Evolutionary conservation across 2,888 invertebrate species (phyloP), one percentile per base, ranked within the genome.

Genomic region (Conistra vaccinii): DNA sequence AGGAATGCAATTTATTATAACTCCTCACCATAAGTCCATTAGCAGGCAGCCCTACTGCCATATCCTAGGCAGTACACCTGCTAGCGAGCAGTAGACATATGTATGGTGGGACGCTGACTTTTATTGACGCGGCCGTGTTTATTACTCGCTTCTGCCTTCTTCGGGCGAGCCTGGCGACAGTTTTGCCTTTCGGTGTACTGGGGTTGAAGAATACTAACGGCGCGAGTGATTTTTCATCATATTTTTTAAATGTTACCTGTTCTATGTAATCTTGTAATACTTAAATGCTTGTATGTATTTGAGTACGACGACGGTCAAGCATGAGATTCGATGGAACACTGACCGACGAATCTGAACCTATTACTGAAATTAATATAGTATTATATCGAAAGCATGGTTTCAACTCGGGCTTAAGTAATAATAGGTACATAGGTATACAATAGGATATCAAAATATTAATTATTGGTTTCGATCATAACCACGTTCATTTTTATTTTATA

Each of bases 71-170:
- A 83, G 92, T 91, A 89, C 94, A 94, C 94, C 94, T 95, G 94
- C 93, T 92, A 85, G 89, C 85, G 80, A 86, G 80, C 86, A 89
- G 90, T 88, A 89, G 95, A 95, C 95, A 92, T 93, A 90, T 95
- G 95, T 95, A 95, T 96, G 92, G 95, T 91, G 88, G 89, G 83
- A 88, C 88, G 84, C 84, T 92, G 95, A 95, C 95, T 95, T 94
- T 94, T 95, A 95, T 95, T 95, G 95, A 95, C 95, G 90, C 91
- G 87, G 81, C 89, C 91, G 93, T 91, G 95, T 95, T 95, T 95
- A 94, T 95, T 94, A 93, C 91, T 92, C 87, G 89, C 88, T 87
- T 89, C 88, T 90, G 75, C 90, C 90, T 89, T 92, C 91, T 91
- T 89, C 85, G 90, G 86, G 68, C 71, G 84, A 83, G 83, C 68